A percentile compares a stretch with the other conserved stretches of the same genome.
Evolutionary conservation across 2,888 invertebrate species (phyloP).

Genomic region (Stratiomys singularior): DNA sequence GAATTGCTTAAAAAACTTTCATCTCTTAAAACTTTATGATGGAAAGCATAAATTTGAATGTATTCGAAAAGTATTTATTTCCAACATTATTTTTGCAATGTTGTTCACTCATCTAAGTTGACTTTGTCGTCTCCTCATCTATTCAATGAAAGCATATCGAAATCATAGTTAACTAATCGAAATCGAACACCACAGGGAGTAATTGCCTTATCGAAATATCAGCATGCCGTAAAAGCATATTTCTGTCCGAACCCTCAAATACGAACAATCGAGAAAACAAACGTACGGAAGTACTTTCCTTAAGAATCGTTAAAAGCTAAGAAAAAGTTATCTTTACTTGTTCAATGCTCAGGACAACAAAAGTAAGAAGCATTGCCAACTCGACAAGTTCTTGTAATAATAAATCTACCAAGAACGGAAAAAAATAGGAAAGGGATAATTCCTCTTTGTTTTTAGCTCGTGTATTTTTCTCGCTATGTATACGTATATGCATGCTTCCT

Average conservation of each 20-base stretch:
- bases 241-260: slow-evolving; percentile 33
- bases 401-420: background rate
- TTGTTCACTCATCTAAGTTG: no score
- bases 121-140: no score
- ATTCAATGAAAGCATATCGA: slow-evolving; percentile 7
- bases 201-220: slow-evolving; percentile 49
- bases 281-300: background rate
- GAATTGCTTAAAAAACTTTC: no score
- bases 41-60: no score
- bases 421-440: slow-evolving; percentile 38
- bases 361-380: background rate
- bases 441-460: slow-evolving; percentile 24
- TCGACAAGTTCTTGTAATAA: background rate
- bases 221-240: slow-evolving; percentile 52
- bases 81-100: no score
- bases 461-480: background rate
- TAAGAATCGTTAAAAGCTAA: background rate
- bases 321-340: slow-evolving; percentile 10
- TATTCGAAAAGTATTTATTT: no score
- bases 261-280: slow-evolving; percentile 24
- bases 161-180: slow-evolving; percentile 36
- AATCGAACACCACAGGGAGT: slow-evolving; percentile 45
- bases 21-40: no score
- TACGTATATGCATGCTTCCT: background rate
- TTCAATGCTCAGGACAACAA: background rate